Evolutionary conservation across 2,797 vertebrate species (phyloP).

Genomic region (Girardinus metallicus): DNA sequence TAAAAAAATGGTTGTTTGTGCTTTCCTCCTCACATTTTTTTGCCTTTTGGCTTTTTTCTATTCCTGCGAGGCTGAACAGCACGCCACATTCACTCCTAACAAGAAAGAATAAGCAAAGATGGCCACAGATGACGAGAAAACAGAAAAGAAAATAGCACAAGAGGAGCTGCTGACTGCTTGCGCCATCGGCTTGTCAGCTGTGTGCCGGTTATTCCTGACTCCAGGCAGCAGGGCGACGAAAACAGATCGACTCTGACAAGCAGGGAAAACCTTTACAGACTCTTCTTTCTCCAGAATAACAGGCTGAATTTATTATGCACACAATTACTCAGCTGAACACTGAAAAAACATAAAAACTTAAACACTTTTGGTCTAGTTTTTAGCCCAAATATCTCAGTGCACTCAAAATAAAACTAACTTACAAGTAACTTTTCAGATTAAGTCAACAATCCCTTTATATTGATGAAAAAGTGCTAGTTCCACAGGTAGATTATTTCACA

Average conservation of each 20-base stretch:
- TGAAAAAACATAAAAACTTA: too few species aligned
- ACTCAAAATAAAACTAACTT: too few species aligned
- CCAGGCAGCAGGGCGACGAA: slow-evolving; percentile 39
- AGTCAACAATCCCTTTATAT: too few species aligned
- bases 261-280: slow-evolving; percentile 14
- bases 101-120: slow-evolving; percentile 24
- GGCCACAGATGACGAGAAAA: slow-evolving; percentile 22
- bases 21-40: slow-evolving; percentile 10
- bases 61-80: slow-evolving; percentile 30
- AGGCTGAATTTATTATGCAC: slow-evolving; percentile 14
- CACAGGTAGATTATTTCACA: too few species aligned
- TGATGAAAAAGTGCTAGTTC: too few species aligned
- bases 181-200: slow-evolving; percentile 42
- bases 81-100: slow-evolving; percentile 35
- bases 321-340: slow-evolving; percentile 12
- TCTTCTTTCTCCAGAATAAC: slow-evolving; percentile 21
- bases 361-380: too few species aligned
- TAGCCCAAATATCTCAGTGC: too few species aligned
- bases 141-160: slow-evolving; percentile 47
- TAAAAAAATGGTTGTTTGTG: neutral
- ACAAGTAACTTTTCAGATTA: too few species aligned
- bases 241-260: slow-evolving; percentile 46
- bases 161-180: slow-evolving; percentile 58
- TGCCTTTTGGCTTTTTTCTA: neutral
- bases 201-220: slow-evolving; percentile 52